phyloP scores from a whole-genome alignment of 2,113 vertebrate genomes.

The Silurus asotus region DNA sequence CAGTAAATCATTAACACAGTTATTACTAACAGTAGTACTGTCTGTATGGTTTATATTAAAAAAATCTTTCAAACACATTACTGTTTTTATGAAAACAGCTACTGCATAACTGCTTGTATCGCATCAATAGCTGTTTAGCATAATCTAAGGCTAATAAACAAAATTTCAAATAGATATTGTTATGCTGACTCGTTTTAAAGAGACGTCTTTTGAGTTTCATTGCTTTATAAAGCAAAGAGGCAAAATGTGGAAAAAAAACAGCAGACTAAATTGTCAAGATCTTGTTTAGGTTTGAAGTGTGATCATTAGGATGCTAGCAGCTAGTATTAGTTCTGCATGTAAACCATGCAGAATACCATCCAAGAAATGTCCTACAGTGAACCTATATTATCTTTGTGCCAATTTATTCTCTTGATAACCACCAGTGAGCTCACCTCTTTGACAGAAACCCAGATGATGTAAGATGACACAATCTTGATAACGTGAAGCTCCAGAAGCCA shows the following conservation, averaged over 20 bases:
- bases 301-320: not conserved
- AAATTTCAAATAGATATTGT: not conserved
- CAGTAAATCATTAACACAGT: not conserved
- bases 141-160: not conserved
- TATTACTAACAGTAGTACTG: not conserved
- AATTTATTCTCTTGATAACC: not conserved
- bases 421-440: constrained; percentile 80
- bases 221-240: not conserved
- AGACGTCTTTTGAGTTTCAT: not conserved
- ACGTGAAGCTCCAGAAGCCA: constrained; percentile 96
- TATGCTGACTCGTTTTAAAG: not conserved
- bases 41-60: too few relatives aligned
- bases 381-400: not conserved
- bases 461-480: constrained; percentile 94
- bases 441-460: constrained; percentile 89
- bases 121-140: not conserved
- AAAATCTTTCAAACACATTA: not conserved
- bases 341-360: not conserved
- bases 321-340: not conserved
- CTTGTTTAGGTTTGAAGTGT: not conserved
- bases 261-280: not conserved
- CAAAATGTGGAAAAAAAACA: not conserved
- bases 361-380: not conserved
- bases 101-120: not conserved
- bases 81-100: not conserved